Percentiles rank a stretch among this genome's conserved stretches.
phyloP scores from a whole-genome alignment of 2,797 vertebrate genomes.

The Characodon lateralis region DNA sequence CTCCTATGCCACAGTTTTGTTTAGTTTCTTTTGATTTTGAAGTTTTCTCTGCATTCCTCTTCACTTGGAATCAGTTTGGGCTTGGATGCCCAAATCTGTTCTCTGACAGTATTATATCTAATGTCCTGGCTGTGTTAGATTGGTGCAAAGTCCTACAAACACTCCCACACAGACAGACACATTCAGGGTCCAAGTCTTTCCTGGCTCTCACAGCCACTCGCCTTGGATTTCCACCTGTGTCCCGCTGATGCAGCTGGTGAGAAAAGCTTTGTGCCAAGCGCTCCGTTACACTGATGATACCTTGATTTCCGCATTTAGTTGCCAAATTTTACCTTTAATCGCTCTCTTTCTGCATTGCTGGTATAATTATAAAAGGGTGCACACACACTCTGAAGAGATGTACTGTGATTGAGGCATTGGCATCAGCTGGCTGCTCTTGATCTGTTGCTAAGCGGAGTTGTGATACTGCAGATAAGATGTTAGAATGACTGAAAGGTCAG shows the following conservation, averaged over 20 bases:
- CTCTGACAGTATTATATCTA: slow-evolving; percentile 43
- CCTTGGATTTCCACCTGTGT: slow-evolving; percentile 71
- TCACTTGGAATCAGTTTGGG: slow-evolving; percentile 3
- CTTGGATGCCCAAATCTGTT: slow-evolving; percentile 12
- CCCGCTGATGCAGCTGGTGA: slow-evolving; percentile 74
- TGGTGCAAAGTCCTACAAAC: slow-evolving; percentile 38
- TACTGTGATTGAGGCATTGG: slow-evolving; percentile 38
- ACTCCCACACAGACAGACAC: slow-evolving; percentile 42
- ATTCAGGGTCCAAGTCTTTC: slow-evolving; percentile 56
- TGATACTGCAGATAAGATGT: slow-evolving; percentile 16
- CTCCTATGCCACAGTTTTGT: neutral
- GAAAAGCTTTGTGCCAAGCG: slow-evolving; percentile 55
- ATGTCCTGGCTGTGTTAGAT: slow-evolving; percentile 39
- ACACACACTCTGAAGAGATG: slow-evolving; percentile 19
- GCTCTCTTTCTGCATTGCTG: slow-evolving; percentile 39
- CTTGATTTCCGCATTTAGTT: slow-evolving; percentile 55
- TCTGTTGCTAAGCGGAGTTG: slow-evolving; percentile 3
- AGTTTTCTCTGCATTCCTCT: slow-evolving; percentile 18
- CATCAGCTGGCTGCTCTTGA: slow-evolving; percentile 23
- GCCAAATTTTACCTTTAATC: slow-evolving; percentile 66
- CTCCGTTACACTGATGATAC: slow-evolving; percentile 57
- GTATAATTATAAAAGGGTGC: slow-evolving; percentile 50
- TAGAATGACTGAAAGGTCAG: slow-evolving; percentile 34
- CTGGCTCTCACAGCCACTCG: slow-evolving; percentile 59
- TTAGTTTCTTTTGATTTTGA: slow-evolving; percentile 4